phyloP scores from a whole-genome alignment of 2,113 vertebrate species.

The Tinamus guttatus region DNA sequence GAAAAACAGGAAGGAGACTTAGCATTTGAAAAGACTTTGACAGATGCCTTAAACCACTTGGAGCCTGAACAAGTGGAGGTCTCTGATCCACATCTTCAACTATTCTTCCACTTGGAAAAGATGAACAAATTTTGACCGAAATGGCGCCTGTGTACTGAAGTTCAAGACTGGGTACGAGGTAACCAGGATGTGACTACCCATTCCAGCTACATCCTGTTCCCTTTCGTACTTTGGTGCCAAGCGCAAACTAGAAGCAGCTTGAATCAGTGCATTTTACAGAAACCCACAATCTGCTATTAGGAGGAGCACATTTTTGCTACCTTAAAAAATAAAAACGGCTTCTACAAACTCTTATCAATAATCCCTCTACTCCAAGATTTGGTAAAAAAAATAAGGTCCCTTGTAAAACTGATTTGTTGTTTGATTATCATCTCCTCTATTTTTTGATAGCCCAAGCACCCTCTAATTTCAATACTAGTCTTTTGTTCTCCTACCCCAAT shows the following conservation, averaged over 20 bases:
- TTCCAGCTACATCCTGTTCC: not conserved
- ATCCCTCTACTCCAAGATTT: rapidly evolving
- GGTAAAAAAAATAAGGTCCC: not conserved
- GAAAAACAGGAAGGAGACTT: not conserved
- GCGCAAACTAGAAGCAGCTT: not conserved
- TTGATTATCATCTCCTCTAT: not conserved
- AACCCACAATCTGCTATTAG: not conserved
- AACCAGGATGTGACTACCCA: not conserved
- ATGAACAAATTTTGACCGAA: not conserved
- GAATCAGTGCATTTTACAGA: not conserved
- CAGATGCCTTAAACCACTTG: not conserved
- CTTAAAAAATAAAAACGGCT: not conserved
- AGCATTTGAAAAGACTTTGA: not conserved
- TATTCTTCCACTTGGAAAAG: not conserved
- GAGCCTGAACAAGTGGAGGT: rapidly evolving
- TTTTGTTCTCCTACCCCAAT: not conserved
- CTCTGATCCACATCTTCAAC: not conserved
- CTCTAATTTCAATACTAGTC: not conserved
- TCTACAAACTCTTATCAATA: not conserved
- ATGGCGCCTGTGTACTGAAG: not conserved
- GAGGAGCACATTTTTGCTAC: not conserved
- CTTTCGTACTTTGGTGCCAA: not conserved
- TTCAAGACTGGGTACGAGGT: not conserved
- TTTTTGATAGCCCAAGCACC: not conserved
- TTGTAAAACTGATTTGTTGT: not conserved